phyloP scores from a whole-genome alignment of 1,140 invertebrate genomes.

The Drosophila oshimai region DNA sequence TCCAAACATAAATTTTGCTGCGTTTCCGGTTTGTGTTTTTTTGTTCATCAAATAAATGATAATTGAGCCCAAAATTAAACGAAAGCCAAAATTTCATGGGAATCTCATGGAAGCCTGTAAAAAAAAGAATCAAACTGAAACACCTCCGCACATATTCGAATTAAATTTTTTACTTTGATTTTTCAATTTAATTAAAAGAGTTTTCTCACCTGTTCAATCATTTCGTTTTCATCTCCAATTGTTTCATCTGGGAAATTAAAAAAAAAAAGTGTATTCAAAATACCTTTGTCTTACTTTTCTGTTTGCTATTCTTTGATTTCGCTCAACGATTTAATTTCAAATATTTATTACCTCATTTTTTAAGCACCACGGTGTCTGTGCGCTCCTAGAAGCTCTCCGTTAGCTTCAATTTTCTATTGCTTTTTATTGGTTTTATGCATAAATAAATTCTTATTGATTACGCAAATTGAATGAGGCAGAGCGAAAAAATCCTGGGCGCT shows the following conservation, averaged over 20 bases:
- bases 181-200: slow-evolving; percentile 29
- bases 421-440: slow-evolving; percentile 45
- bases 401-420: slow-evolving; percentile 30
- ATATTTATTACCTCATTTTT: slow-evolving; percentile 51
- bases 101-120: neutral
- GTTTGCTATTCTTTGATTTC: slow-evolving; percentile 45
- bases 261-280: slow-evolving; percentile 1
- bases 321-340: slow-evolving; percentile 42
- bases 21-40: too few relatives aligned
- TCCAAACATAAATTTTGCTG: too few relatives aligned
- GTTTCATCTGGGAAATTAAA: slow-evolving; percentile 8
- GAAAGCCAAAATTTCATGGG: neutral
- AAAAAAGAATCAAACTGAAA: neutral
- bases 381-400: neutral
- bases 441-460: slow-evolving; percentile 62
- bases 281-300: neutral
- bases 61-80: neutral
- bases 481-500: neutral
- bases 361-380: neutral
- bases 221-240: neutral
- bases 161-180: slow-evolving; percentile 20
- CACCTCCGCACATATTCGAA: neutral
- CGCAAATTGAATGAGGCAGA: slow-evolving; percentile 40
- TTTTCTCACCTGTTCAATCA: slow-evolving; percentile 43
- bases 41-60: too few relatives aligned